Conservation (phyloP, 2,888 invertebrate species). For the Harpagoxenus sublaevis region DNA sequence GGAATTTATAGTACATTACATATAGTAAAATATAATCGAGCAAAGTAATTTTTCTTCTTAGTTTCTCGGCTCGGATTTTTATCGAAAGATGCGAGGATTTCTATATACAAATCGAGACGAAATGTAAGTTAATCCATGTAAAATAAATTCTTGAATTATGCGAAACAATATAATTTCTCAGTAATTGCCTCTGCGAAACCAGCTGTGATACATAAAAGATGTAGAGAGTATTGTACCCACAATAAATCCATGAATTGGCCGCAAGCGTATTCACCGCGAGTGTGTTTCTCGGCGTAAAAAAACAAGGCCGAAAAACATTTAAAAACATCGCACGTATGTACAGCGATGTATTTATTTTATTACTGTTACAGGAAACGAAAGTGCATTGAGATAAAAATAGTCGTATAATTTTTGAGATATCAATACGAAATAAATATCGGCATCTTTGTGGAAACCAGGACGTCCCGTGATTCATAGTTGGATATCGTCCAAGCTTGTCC, state of each 20-base stretch:
- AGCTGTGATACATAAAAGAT: slow-evolving; percentile 10
- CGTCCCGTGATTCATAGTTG: not conserved
- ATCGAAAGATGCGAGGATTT: not conserved
- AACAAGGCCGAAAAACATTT: not conserved
- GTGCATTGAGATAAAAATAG: not conserved
- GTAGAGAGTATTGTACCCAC: not conserved
- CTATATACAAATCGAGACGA: not conserved
- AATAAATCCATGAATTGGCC: slow-evolving; percentile 9
- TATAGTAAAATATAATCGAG: not conserved
- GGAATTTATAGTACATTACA: not conserved
- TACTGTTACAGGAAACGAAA: not conserved
- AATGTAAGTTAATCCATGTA: not conserved
- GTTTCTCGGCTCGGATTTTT: not conserved
- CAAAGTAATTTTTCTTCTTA: not conserved
- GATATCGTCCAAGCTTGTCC: slow-evolving; percentile 18
- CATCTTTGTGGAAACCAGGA: not conserved
- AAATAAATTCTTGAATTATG: slow-evolving; percentile 1
- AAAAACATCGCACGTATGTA: not conserved
- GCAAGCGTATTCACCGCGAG: not conserved
- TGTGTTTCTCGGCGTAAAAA: not conserved
- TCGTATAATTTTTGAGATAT: not conserved
- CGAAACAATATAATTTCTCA: slow-evolving; percentile 23
- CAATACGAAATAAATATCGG: slow-evolving; percentile 28
- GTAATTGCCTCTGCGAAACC: not conserved
- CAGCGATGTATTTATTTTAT: not conserved